Percentiles rank a stretch among this genome's conserved stretches.
These are phyloP conservation scores for Dryomyza anilis DNA, from an alignment of 2,888 invertebrate species.

Conservation along the genomic window DNA sequence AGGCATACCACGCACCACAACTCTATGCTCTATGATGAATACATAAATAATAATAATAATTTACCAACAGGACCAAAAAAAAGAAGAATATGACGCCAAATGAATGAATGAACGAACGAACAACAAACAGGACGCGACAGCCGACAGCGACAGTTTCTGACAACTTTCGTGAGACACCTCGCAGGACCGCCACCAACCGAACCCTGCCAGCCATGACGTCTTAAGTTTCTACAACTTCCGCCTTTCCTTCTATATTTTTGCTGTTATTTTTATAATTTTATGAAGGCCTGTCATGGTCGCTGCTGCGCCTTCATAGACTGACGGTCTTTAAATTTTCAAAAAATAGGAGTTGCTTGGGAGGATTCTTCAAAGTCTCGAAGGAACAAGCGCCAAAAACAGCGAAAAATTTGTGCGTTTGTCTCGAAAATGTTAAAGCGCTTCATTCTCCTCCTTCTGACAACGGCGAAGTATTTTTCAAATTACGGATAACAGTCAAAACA, in stretches of 20 bases:
- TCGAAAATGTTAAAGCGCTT: no score
- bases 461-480: constrained; percentile 14
- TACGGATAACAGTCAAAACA: constrained; percentile 24
- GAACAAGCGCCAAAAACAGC: neutral
- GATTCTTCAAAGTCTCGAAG: no score
- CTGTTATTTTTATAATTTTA: no score
- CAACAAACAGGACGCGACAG: constrained; percentile 5
- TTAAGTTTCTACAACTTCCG: constrained; percentile 4
- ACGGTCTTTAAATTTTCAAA: no score
- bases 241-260: neutral
- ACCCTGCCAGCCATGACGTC: neutral
- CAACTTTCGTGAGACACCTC: constrained; percentile 15
- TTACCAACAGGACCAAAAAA: neutral
- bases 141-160: constrained; percentile 24
- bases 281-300: no score
- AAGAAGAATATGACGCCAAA: neutral
- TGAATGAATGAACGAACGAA: neutral
- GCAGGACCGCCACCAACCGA: neutral
- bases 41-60: no score
- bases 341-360: no score
- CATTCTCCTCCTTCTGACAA: neutral
- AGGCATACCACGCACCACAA: no score
- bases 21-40: no score
- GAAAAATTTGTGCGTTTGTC: constrained; percentile 29
- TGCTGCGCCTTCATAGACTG: no score